A percentile compares a stretch with the other conserved stretches of the same genome.
phyloP scores from a whole-genome alignment of 2,113 vertebrate genomes.

The Xenopus laevis region DNA sequence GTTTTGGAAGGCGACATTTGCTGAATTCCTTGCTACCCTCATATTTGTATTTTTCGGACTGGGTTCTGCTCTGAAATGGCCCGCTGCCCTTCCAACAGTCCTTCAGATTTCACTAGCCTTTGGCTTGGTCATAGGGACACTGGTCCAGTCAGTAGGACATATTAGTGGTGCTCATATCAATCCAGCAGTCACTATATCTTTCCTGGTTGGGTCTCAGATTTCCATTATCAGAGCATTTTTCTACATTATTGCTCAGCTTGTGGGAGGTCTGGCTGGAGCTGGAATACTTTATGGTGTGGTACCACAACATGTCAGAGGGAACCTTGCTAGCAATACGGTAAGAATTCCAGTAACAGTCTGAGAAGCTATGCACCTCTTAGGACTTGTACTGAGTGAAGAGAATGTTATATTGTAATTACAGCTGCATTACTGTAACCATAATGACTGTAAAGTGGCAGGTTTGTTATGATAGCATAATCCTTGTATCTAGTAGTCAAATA shows the following conservation, averaged over 20 bases:
- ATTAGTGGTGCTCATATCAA: slow-evolving; percentile 47
- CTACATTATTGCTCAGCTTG: slow-evolving; percentile 43
- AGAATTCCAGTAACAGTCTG: neutral
- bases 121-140: slow-evolving; percentile 40
- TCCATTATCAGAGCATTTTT: slow-evolving; percentile 33
- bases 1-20: slow-evolving; percentile 44
- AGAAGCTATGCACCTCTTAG: too few species aligned
- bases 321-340: slow-evolving; percentile 44
- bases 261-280: slow-evolving; percentile 43
- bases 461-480: too few species aligned
- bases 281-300: slow-evolving; percentile 43
- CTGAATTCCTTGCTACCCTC: slow-evolving; percentile 43
- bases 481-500: too few species aligned
- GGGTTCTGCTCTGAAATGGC: slow-evolving; percentile 44
- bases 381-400: too few species aligned
- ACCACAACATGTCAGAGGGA: slow-evolving; percentile 36
- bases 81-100: slow-evolving; percentile 41
- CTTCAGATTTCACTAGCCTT: slow-evolving; percentile 46
- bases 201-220: slow-evolving; percentile 32
- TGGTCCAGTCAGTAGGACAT: slow-evolving; percentile 42
- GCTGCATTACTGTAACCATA: too few species aligned
- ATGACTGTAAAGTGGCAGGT: too few species aligned
- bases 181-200: slow-evolving; percentile 45
- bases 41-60: slow-evolving; percentile 47
- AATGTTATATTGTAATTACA: too few species aligned